Evolutionary conservation across 2,888 invertebrate genomes (phyloP).

Genomic region (Automeris io): DNA sequence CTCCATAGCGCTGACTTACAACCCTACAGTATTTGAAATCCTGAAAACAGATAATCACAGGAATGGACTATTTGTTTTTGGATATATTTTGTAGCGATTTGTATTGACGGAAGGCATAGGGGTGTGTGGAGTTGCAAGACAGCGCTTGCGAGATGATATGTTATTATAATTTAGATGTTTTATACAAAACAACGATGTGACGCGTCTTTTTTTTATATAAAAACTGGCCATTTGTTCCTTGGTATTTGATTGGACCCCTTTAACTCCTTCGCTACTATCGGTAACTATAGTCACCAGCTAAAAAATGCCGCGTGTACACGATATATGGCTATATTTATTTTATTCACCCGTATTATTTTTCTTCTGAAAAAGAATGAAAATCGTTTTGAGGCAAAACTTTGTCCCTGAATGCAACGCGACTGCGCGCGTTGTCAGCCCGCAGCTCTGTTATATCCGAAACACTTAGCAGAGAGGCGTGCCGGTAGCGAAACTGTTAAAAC

Average conservation of each 20-base stretch:
- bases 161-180: not conserved
- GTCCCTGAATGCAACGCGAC: no score
- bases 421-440: no score
- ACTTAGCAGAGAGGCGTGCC: no score
- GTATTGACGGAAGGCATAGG: not conserved
- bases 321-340: no score
- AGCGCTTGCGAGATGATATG: not conserved
- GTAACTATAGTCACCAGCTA: no score
- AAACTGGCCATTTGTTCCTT: constrained; percentile 2
- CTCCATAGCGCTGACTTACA: not conserved
- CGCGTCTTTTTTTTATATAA: constrained; percentile 2
- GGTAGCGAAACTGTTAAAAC: no score
- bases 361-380: no score
- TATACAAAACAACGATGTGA: not conserved
- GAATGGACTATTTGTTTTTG: not conserved
- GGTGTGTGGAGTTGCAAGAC: not conserved
- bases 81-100: not conserved
- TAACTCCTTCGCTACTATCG: not conserved
- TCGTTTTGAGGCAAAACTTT: no score
- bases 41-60: not conserved
- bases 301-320: no score
- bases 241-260: not conserved
- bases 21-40: not conserved
- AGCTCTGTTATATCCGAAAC: no score
- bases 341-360: no score